Percentiles rank a stretch among this genome's conserved stretches.
Evolutionary conservation across 2,113 vertebrate genomes (phyloP).

Genomic region (Numida meleagris): DNA sequence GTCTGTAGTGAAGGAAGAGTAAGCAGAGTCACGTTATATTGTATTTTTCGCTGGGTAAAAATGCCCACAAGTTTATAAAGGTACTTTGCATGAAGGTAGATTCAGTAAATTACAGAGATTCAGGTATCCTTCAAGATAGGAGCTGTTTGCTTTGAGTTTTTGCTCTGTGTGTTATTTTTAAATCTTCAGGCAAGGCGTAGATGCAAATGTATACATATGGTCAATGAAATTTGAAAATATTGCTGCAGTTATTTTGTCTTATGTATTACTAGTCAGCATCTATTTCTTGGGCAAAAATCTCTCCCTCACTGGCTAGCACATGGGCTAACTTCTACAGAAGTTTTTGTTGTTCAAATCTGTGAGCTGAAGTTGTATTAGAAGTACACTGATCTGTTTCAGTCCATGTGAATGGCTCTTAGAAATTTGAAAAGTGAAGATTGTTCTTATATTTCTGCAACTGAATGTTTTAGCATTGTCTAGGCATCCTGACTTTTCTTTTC

Average conservation of each 20-base stretch:
- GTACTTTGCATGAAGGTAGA: background rate
- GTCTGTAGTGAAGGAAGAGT: background rate
- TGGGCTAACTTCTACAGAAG: too few relatives aligned
- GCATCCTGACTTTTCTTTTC: conserved; percentile 36
- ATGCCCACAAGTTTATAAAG: background rate
- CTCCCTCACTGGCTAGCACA: background rate
- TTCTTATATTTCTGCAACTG: background rate
- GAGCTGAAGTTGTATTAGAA: background rate
- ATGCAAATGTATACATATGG: background rate
- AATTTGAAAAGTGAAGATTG: background rate
- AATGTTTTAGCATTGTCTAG: background rate
- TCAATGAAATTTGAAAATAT: background rate
- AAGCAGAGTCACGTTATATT: background rate
- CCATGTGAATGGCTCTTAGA: background rate
- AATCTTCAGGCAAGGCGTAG: background rate
- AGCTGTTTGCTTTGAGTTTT: background rate
- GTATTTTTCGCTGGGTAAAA: background rate
- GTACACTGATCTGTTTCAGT: background rate
- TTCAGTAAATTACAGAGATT: background rate
- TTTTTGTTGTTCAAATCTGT: background rate
- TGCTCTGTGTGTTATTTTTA: background rate
- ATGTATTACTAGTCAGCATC: background rate
- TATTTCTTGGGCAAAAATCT: background rate
- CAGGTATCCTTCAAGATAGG: background rate
- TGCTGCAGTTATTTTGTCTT: background rate